Evolutionary conservation across 1,140 invertebrate species (phyloP), one percentile per base, ranked within the genome.

Genomic region (Odontomachus brunneus): DNA sequence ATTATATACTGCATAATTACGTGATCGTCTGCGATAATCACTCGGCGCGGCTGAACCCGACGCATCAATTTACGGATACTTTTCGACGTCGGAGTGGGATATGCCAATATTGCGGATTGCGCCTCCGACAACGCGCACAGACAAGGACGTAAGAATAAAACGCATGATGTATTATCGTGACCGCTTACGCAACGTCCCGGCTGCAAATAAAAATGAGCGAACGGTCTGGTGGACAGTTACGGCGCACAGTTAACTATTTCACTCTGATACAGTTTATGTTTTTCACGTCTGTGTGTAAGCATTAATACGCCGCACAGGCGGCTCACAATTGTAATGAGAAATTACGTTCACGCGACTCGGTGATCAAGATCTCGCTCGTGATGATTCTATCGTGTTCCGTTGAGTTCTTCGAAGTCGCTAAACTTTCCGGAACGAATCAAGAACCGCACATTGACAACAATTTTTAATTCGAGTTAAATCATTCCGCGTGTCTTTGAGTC

Each of bases 61-160:
- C 26, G 17, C 65, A 22, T 57, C 82, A 85, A 84, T 83, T 87
- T 67, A 49, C 66, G 78, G 78, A 82, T 85, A 85, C 63, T 82
- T 74, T 74, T 74, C 69, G 78, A 74, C 69, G 55, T 49, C 57
- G n/a, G 69, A 49, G 29, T 19, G 69, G 63, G 69, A 82, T 74
- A 57, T 74, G 69, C 78, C 44, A 69, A 51, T 60, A n/a, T n/a
- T n/a, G 69, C 69, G 33, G 74, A 55, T 59, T 71, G 83, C 51
- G 51, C 19, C 83, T 60, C 59, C 38, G 51, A 17, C n/a, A n/a
- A n/a, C 24, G 51, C 71, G 62, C 84, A 86, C 62, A 76, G 62
- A 60, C 84, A 85, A 89, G 87, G 85, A 81, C 87, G 80, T 73
- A 87, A 88, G 72, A 85, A 88, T 84, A 88, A 88, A 89, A 73